Evolutionary conservation across 2,797 vertebrate genomes (phyloP), one percentile per base, ranked within the genome.

Genomic region (Crypturellus tataupa): DNA sequence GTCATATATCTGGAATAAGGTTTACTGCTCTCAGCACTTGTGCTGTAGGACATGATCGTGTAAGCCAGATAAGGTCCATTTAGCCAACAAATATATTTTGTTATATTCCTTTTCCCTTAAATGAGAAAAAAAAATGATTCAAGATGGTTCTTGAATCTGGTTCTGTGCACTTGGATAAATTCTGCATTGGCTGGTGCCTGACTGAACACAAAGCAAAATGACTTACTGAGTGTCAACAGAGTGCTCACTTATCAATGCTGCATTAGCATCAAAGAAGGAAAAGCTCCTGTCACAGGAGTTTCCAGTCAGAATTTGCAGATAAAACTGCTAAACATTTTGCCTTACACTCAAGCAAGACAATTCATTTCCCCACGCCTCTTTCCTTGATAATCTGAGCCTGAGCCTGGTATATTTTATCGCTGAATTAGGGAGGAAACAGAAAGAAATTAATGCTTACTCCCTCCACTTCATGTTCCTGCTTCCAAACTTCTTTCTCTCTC

Each of bases 121-220:
- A 93, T 10, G 23, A 16, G 6, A 18, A 89, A 86, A 60, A 86
- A 60, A 73, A 53, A 69, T 13, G 2, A 68, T 63, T 29, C 14
- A 72, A 85, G 47, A 25, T 24, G 23, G 47, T 49, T 25, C 47
- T 49, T 49, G 47, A 25, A 25, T 25, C 23, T 49, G 55, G 46
- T 63, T 89, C 56, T 70, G 68, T 79, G 46, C 39, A 67, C 59
- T 72, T 89, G 67, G 51, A 55, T 88, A 84, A 86, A n/a, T 6
- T 94, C 70, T 86, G 27, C 24, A 20, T 60, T 94, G 70, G 39
- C 33, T 81, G 47, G 16, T 79, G 55, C 59, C 67, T 76, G 82
- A 51, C 73, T 84, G 73, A 94, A 20, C 40, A 56, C 46, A 93
- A 84, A 90, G 46, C 35, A 94, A 60, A 91, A 86, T 63, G 70